Evolutionary conservation across 2,888 invertebrate genomes (phyloP).

Genomic region (Cordylochernes scorpioides): DNA sequence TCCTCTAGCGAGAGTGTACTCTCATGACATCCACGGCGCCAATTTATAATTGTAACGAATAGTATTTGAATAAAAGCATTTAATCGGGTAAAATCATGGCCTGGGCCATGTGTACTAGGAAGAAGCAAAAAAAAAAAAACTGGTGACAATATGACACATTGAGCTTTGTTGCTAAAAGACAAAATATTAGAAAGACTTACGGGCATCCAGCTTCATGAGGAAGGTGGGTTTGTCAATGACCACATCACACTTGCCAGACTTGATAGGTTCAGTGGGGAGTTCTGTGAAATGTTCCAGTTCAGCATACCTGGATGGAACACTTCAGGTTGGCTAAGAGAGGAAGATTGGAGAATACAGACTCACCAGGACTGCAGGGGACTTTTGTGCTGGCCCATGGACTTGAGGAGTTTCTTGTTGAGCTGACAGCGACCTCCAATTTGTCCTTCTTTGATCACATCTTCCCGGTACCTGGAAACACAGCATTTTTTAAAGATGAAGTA

Average conservation of each 20-base stretch:
- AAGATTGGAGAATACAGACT: slow-evolving; percentile 3
- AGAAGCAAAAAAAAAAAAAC: no score
- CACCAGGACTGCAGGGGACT: slow-evolving; percentile 77
- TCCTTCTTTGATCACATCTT: slow-evolving; percentile 60
- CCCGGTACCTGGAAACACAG: slow-evolving; percentile 35
- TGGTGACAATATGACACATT: no score
- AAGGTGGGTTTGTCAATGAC: slow-evolving; percentile 71
- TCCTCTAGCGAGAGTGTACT: no score
- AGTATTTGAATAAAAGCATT: no score
- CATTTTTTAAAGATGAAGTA: neutral
- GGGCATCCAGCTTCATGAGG: slow-evolving; percentile 88
- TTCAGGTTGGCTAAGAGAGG: neutral
- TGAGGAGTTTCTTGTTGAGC: slow-evolving; percentile 36
- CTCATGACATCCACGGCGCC: no score
- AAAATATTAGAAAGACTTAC: slow-evolving; percentile 33
- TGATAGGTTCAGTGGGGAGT: slow-evolving; percentile 31
- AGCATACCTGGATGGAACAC: slow-evolving; percentile 35
- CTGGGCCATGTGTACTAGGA: no score
- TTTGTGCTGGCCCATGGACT: slow-evolving; percentile 50
- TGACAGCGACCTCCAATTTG: slow-evolving; percentile 46
- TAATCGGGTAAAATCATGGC: no score
- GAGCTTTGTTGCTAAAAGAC: neutral
- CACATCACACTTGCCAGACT: slow-evolving; percentile 40
- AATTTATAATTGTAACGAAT: no score
- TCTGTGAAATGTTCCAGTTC: slow-evolving; percentile 58